Conservation (phyloP, 2,888 invertebrate genomes). For the Cephus sareptanus region DNA sequence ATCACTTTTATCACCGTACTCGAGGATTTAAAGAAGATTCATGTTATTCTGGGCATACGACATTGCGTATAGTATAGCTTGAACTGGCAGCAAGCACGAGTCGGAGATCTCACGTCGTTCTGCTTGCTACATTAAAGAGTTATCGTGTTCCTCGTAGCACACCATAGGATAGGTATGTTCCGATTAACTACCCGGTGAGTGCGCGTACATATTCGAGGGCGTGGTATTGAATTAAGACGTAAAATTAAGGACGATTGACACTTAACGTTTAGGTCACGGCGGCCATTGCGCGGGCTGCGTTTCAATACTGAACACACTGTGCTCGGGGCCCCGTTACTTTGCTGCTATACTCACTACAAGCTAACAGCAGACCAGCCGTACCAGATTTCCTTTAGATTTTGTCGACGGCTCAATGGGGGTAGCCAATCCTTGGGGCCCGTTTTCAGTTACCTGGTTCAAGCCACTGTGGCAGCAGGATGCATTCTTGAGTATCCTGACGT, state of each 20-base stretch:
- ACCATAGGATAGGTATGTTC: neutral
- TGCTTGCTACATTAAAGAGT: neutral
- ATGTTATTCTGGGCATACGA: neutral
- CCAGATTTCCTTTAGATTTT: conserved; percentile 1
- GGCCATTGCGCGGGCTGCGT: conserved; percentile 50
- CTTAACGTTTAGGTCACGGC: conserved; percentile 46
- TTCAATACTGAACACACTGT: conserved; percentile 22
- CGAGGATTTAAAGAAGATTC: neutral
- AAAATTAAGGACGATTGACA: conserved; percentile 52
- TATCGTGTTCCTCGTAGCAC: neutral
- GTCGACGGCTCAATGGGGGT: neutral
- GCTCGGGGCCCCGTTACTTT: conserved; percentile 18
- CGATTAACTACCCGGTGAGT: neutral
- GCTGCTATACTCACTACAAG: conserved; percentile 15
- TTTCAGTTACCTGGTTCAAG: neutral
- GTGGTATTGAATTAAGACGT: conserved; percentile 25
- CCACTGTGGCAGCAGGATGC: neutral
- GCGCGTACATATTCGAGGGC: conserved; percentile 13
- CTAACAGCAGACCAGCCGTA: conserved; percentile 9
- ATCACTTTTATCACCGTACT: neutral
- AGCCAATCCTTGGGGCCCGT: neutral
- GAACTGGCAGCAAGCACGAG: neutral
- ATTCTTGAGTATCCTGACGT: neutral
- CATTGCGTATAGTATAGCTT: neutral
- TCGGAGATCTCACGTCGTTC: neutral